Conservation (phyloP, 2,113 vertebrate species). For the Pycnonotus jocosus region DNA sequence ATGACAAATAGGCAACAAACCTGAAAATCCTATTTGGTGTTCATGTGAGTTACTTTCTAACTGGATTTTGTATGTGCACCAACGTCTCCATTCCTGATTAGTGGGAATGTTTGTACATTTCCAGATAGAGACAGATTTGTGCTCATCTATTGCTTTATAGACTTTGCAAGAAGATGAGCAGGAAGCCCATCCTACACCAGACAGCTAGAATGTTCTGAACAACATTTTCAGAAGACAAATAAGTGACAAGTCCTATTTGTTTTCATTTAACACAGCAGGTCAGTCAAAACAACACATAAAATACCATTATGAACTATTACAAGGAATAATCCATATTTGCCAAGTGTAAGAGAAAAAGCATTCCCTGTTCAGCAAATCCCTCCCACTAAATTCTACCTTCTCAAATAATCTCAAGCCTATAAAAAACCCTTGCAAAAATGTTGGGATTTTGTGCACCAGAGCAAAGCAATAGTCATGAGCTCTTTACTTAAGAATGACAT, state of each 20-base stretch:
- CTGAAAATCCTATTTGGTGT: neutral
- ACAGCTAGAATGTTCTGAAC: neutral
- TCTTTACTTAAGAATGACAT: neutral
- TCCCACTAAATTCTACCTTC: neutral
- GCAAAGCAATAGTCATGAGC: neutral
- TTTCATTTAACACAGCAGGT: neutral
- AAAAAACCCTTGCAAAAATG: neutral
- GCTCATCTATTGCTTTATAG: neutral
- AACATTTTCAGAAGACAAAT: neutral
- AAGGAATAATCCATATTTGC: neutral
- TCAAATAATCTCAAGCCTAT: neutral
- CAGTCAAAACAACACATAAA: neutral
- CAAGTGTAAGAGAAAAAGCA: neutral
- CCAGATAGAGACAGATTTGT: neutral
- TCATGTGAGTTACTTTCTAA: neutral
- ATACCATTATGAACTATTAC: neutral
- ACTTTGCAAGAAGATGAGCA: neutral
- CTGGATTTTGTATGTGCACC: neutral
- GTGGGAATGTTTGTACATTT: neutral
- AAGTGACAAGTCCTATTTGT: neutral
- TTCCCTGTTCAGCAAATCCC: neutral
- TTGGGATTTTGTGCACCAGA: neutral
- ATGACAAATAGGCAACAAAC: neutral
- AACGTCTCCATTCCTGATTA: neutral
- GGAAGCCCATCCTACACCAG: neutral